Percentiles rank a stretch among this genome's conserved stretches.
phyloP scores from a whole-genome alignment of 2,113 vertebrate species.

The Plectropomus leopardus region DNA sequence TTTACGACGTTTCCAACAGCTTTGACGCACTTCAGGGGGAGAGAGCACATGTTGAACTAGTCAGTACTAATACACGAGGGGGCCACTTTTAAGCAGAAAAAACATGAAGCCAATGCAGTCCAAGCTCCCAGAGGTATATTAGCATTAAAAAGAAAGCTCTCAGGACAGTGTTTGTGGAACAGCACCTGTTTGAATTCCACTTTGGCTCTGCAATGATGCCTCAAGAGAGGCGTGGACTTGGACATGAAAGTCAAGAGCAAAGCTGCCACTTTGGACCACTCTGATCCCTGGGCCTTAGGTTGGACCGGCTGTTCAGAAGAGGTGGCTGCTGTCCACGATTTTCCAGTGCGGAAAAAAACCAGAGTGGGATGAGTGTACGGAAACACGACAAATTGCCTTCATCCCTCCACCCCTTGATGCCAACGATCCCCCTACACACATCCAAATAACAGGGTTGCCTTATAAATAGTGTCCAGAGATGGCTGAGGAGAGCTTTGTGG shows the following conservation, averaged over 20 bases:
- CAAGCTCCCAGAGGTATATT: slow-evolving; percentile 44
- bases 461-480: slow-evolving; percentile 48
- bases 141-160: slow-evolving; percentile 40
- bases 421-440: slow-evolving; percentile 7
- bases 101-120: slow-evolving; percentile 9
- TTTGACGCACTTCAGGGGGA: slow-evolving; percentile 46
- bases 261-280: slow-evolving; percentile 42
- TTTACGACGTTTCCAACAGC: slow-evolving; percentile 57
- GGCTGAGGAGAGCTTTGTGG: slow-evolving; percentile 48
- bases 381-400: slow-evolving; percentile 50
- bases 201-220: slow-evolving; percentile 12
- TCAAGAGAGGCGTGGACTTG: slow-evolving; percentile 25
- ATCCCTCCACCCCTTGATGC: slow-evolving; percentile 33
- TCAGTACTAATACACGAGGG: slow-evolving; percentile 40
- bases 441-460: slow-evolving; percentile 53
- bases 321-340: slow-evolving; percentile 30
- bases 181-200: slow-evolving; percentile 31
- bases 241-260: slow-evolving; percentile 30
- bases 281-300: slow-evolving; percentile 13
- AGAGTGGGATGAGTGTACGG: slow-evolving; percentile 28
- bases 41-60: slow-evolving; percentile 55
- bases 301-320: slow-evolving; percentile 23
- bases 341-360: slow-evolving; percentile 23
- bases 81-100: slow-evolving; percentile 36
- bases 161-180: not conserved